Evolutionary conservation across 2,797 vertebrate genomes (phyloP).

Genomic region (Microctenopoma stevenorrisi): DNA sequence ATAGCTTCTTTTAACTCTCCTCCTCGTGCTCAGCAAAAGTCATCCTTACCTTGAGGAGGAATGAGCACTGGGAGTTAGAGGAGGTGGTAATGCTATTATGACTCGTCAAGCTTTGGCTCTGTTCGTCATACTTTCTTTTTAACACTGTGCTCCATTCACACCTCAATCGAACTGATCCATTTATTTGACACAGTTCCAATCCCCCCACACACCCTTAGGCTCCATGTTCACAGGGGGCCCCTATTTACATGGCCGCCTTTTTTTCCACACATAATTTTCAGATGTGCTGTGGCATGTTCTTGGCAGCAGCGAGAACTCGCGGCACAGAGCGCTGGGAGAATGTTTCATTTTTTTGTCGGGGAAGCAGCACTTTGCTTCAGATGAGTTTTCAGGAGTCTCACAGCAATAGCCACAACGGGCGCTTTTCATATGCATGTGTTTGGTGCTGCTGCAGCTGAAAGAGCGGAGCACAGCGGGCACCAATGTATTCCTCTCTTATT

Average conservation of each 20-base stretch:
- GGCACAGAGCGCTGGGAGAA: constrained; percentile 21
- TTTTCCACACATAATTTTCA: constrained; percentile 58
- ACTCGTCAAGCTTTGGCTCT: constrained; percentile 40
- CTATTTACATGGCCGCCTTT: constrained; percentile 49
- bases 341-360: constrained; percentile 42
- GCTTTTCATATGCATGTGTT: constrained; percentile 54
- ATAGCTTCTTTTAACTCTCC: constrained; percentile 40
- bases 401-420: constrained; percentile 31
- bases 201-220: constrained; percentile 45
- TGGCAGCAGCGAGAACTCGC: constrained; percentile 42
- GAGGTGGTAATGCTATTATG: constrained; percentile 59
- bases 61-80: constrained; percentile 37
- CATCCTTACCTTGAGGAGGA: constrained; percentile 52
- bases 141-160: constrained; percentile 42
- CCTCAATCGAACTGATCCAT: constrained; percentile 51
- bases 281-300: constrained; percentile 59
- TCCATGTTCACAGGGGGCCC: constrained; percentile 43
- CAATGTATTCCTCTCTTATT: constrained; percentile 12
- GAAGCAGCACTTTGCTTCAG: constrained; percentile 38
- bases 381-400: constrained; percentile 31
- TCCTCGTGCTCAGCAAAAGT: constrained; percentile 53
- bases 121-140: constrained; percentile 51
- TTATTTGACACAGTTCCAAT: constrained; percentile 55
- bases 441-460: constrained; percentile 42
- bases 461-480: constrained; percentile 41